phyloP scores from a whole-genome alignment of 2,888 invertebrate genomes.

The Acrobasis consociella region DNA sequence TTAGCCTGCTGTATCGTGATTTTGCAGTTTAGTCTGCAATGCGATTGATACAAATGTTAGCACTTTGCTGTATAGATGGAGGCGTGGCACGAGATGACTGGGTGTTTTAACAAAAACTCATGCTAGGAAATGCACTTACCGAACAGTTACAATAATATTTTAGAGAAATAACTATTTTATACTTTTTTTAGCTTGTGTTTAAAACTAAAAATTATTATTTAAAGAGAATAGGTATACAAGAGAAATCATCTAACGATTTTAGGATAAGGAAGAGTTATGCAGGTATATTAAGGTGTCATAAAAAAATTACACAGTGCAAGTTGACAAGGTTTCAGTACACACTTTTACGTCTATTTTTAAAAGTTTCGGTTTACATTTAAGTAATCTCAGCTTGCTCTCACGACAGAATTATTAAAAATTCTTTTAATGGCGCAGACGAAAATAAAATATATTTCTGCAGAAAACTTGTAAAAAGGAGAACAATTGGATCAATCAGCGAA shows the following conservation, averaged over 20 bases:
- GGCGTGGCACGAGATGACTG: constrained; percentile 46
- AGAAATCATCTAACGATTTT: too few relatives aligned
- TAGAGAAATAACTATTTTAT: background rate
- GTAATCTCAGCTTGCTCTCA: background rate
- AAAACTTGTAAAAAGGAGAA: constrained; percentile 22
- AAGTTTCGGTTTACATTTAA: background rate
- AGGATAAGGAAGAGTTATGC: too few relatives aligned
- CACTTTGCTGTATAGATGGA: constrained; percentile 41
- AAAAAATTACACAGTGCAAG: too few relatives aligned
- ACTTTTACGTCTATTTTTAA: too few relatives aligned
- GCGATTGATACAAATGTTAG: constrained; percentile 48
- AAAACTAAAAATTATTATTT: background rate
- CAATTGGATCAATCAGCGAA: constrained; percentile 36
- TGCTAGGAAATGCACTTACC: constrained; percentile 9
- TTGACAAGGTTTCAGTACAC: too few relatives aligned
- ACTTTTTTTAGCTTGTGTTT: too few relatives aligned
- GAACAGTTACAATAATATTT: background rate
- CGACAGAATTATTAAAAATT: background rate
- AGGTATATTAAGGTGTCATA: too few relatives aligned
- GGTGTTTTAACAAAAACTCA: constrained; percentile 39
- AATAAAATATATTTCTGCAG: constrained; percentile 15
- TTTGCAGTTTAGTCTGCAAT: constrained; percentile 42
- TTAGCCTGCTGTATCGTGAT: constrained; percentile 42
- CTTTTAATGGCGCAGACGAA: background rate
- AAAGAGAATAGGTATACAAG: background rate